Evolutionary conservation across 1,140 invertebrate genomes (phyloP), one percentile per base, ranked within the genome.

Genomic region (Drosophila pectinifera): DNA sequence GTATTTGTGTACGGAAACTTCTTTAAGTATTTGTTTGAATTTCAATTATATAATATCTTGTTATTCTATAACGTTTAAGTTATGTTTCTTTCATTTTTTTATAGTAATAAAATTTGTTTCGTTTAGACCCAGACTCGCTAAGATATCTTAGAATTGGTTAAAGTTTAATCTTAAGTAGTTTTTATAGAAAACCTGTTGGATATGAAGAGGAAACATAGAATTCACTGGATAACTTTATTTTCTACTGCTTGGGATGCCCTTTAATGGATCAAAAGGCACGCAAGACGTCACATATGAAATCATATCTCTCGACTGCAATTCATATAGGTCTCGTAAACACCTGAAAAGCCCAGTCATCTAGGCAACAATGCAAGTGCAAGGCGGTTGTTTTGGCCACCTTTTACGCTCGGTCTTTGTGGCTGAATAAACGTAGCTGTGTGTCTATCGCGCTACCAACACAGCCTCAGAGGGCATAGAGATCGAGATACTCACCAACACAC

Each of bases 351-450:
- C 55, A 77, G 74, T 77, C 74, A 77, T 77, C 64, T 78, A 59
- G 80, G 80, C 76, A 80, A 70, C 72, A 72, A 78, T 54, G 63
- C 64, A 49, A 57, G 16, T 70, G 68, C 68, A 70, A 42, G 49
- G 51, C 49, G 24, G 11, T 39, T 56, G 48, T 55, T 68, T 39
- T 56, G 67, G 63, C 55, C 16, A 61, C 57, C 41, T 65, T 48
- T 59, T 65, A n/a, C 45, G 8, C 36, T 42, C 20, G 6, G 13
- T 22, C 36, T 54, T 18, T 41, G 62, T 13, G 26, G 38, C 64
- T 46, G 46, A 45, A 28, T 26, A 48, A 31, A 69, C 56, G 67
- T 70, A 78, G 59, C 49, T 70, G 54, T 63, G 70, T 64, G 55
- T 54, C 70, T 88, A 65, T 67, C 64, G 22, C 78, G 36, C 41